Conservation (phyloP, 2,888 invertebrate genomes). For the Resseliella maxima region DNA sequence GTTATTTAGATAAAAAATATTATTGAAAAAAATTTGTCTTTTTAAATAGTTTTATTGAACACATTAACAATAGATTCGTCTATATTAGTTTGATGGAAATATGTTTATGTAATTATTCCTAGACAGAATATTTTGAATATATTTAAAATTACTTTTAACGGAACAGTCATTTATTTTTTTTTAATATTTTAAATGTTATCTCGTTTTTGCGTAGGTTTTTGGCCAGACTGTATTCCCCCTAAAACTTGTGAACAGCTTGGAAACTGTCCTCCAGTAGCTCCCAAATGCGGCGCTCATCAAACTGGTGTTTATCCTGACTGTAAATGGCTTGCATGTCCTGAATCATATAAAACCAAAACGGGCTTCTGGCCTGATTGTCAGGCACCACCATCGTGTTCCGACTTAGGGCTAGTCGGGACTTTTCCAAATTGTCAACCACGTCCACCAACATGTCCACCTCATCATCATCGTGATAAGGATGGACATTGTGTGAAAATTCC, state of each 20-base stretch:
- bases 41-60: too few species aligned
- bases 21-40: too few species aligned
- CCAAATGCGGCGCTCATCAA: neutral
- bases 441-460: slow-evolving; percentile 19
- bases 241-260: neutral
- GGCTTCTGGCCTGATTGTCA: neutral
- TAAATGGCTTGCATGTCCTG: neutral
- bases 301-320: neutral
- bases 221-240: neutral
- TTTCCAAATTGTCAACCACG: neutral
- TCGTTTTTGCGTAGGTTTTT: neutral
- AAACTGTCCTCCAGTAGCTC: neutral
- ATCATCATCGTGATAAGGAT: neutral
- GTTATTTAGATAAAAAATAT: too few species aligned
- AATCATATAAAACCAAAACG: neutral
- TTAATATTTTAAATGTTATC: neutral
- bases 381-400: neutral
- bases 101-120: too few species aligned
- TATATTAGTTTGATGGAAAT: too few species aligned
- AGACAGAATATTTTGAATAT: too few species aligned
- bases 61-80: too few species aligned
- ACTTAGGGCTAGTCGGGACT: neutral
- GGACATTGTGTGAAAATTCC: neutral
- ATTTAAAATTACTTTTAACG: too few species aligned
- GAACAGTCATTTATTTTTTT: neutral